These are phyloP conservation scores for Mystacornis crossleyi DNA, from an alignment of 2,113 vertebrate species.

Conservation along the genomic window DNA sequence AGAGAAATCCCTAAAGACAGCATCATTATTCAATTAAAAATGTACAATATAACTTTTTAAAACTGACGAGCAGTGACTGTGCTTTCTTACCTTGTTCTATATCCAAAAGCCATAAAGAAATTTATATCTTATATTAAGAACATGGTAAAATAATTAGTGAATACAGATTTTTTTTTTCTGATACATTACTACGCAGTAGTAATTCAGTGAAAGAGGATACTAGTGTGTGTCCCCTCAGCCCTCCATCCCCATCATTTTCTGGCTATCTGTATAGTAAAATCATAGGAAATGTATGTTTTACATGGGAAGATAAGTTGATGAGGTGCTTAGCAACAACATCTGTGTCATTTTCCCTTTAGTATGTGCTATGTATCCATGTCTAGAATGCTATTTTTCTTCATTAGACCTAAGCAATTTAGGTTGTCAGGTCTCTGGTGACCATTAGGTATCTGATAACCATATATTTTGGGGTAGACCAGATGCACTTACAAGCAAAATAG, in stretches of 20 bases:
- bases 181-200: background rate
- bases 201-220: background rate
- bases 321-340: constrained; percentile 82
- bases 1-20: background rate
- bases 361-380: constrained; percentile 26
- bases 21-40: constrained; percentile 15
- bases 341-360: constrained; percentile 59
- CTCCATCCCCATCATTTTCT: background rate
- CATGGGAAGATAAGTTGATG: constrained; percentile 63
- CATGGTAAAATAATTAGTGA: background rate
- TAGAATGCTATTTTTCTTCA: constrained; percentile 77
- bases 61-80: background rate
- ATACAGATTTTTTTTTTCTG: background rate
- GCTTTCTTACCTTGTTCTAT: background rate
- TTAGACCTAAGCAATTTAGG: constrained; percentile 72
- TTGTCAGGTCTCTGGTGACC: constrained; percentile 71
- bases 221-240: rapidly evolving
- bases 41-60: background rate
- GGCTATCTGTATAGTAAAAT: background rate
- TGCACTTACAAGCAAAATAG: constrained; percentile 5
- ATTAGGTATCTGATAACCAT: constrained; percentile 63
- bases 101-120: background rate
- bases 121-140: background rate
- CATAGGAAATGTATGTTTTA: constrained; percentile 16
- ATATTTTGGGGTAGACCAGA: constrained; percentile 52